Percentiles rank a stretch among this genome's conserved stretches.
Evolutionary conservation across 2,888 invertebrate species (phyloP).

Genomic region (Dilophus febrilis): DNA sequence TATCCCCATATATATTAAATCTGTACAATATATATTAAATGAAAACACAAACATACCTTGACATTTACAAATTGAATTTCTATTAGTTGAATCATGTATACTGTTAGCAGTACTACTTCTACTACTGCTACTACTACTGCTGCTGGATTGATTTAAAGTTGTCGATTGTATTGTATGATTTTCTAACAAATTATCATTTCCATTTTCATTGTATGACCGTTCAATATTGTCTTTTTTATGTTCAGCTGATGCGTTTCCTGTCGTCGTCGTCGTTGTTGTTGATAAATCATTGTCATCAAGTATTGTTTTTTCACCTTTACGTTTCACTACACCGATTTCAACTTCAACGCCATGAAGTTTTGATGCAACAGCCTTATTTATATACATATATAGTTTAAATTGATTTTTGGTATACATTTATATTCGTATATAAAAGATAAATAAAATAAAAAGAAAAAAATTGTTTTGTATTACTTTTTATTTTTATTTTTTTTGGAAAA

Average conservation of each 20-base stretch:
- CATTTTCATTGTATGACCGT: not conserved
- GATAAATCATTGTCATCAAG: conserved; percentile 10
- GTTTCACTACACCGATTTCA: conserved; percentile 75
- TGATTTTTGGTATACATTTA: too few species aligned
- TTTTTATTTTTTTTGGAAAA: not conserved
- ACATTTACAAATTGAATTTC: conserved; percentile 12
- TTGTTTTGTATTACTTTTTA: not conserved
- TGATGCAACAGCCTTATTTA: conserved; percentile 70
- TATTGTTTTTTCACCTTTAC: conserved; percentile 48
- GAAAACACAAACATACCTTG: conserved; percentile 11
- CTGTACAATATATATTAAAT: too few species aligned
- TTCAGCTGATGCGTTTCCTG: not conserved
- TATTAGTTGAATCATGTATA: not conserved
- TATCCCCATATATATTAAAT: too few species aligned
- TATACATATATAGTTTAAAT: not conserved
- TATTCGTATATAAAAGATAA: too few species aligned
- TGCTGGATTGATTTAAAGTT: not conserved
- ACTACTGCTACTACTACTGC: not conserved
- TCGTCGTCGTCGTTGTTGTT: not conserved
- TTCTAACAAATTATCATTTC: not conserved
- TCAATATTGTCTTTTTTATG: not conserved
- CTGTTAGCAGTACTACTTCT: not conserved
- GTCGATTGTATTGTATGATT: not conserved
- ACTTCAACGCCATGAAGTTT: conserved; percentile 86
- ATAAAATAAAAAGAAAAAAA: not conserved